These are phyloP conservation scores for Busseola fusca DNA, from an alignment of 2,888 invertebrate species.

Conservation along the genomic window DNA sequence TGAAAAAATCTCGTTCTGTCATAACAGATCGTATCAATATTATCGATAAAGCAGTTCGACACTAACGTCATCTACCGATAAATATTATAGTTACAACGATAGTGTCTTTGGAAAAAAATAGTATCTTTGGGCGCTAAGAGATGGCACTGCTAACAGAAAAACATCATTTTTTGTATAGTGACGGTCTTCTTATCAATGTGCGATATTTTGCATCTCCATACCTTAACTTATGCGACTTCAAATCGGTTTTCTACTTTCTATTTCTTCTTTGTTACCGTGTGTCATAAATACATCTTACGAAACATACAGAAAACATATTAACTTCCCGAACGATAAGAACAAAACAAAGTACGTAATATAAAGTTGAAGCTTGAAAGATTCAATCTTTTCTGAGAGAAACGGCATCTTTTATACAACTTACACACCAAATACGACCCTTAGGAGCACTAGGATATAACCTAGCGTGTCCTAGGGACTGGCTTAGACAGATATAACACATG, in stretches of 20 bases:
- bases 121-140: too few relatives aligned
- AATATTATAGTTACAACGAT: too few relatives aligned
- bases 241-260: not conserved
- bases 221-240: not conserved
- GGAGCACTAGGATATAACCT: slow-evolving; percentile 39
- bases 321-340: slow-evolving; percentile 25
- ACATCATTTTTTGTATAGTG: too few relatives aligned
- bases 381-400: slow-evolving; percentile 44
- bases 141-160: too few relatives aligned
- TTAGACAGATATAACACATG: slow-evolving; percentile 24
- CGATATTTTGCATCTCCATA: too few relatives aligned
- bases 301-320: slow-evolving; percentile 41
- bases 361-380: slow-evolving; percentile 47
- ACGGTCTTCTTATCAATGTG: too few relatives aligned
- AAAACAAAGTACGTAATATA: slow-evolving; percentile 33
- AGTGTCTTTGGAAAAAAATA: too few relatives aligned
- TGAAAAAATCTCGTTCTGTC: too few relatives aligned
- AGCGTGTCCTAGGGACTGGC: slow-evolving; percentile 40
- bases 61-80: too few relatives aligned
- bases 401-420: slow-evolving; percentile 49
- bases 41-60: too few relatives aligned
- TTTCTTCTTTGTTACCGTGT: not conserved
- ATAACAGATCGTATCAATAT: too few relatives aligned
- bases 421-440: slow-evolving; percentile 43
- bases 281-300: not conserved